A percentile compares a stretch with the other conserved stretches of the same genome.
These are phyloP conservation scores for Lates japonicus DNA, from an alignment of 2,797 vertebrate genomes.

Conservation along the genomic window DNA sequence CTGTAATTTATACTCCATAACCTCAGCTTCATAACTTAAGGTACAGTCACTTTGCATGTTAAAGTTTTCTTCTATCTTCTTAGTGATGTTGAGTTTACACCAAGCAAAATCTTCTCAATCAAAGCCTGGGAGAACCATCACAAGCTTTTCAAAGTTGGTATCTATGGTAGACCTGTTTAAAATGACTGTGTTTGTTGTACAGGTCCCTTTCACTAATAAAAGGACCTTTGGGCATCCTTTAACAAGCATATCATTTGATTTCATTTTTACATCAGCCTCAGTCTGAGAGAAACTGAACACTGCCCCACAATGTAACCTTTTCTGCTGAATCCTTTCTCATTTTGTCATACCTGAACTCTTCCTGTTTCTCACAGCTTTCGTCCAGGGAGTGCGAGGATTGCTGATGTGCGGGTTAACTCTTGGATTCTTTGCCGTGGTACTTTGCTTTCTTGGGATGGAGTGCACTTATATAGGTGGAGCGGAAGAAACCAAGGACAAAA, in stretches of 20 bases:
- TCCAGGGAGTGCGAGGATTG: slow-evolving; percentile 93
- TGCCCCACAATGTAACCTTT: not conserved
- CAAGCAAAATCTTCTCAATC: not conserved
- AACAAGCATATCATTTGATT: not conserved
- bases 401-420: slow-evolving; percentile 90
- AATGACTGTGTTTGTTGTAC: not conserved
- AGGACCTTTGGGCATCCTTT: not conserved
- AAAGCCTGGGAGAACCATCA: not conserved
- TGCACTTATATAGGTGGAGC: slow-evolving; percentile 94
- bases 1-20: not conserved
- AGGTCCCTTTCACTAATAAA: too few species aligned
- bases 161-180: not conserved
- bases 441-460: slow-evolving; percentile 94
- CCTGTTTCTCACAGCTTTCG: slow-evolving; percentile 84
- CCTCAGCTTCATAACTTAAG: not conserved
- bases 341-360: slow-evolving; percentile 4
- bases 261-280: not conserved
- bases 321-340: not conserved
- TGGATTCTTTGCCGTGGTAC: slow-evolving; percentile 89
- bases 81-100: not conserved
- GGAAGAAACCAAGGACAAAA: slow-evolving; percentile 90
- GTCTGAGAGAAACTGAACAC: not conserved
- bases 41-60: not conserved
- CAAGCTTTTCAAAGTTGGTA: not conserved
- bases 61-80: not conserved